These are phyloP conservation scores for Serilophus lunatus DNA, from an alignment of 2,113 vertebrate genomes.

Conservation along the genomic window DNA sequence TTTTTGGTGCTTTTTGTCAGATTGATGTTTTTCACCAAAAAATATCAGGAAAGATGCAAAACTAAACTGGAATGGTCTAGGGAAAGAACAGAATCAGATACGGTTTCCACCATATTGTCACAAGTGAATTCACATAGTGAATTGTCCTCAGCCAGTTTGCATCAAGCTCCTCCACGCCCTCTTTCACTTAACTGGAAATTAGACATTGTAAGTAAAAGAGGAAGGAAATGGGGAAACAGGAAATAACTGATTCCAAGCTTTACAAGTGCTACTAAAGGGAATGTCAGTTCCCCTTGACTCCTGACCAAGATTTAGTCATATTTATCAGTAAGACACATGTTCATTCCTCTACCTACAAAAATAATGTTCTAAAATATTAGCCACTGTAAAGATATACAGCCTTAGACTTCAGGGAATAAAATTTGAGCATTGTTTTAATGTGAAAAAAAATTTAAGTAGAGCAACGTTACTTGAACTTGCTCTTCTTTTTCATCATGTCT, in stretches of 20 bases:
- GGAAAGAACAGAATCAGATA: background rate
- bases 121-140: background rate
- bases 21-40: background rate
- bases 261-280: background rate
- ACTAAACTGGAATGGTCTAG: accelerated
- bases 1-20: background rate
- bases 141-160: background rate
- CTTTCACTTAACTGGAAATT: background rate
- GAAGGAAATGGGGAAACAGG: background rate
- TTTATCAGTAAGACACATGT: background rate
- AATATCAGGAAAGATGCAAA: background rate
- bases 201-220: background rate
- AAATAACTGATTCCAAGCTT: background rate
- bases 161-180: accelerated
- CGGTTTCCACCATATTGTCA: background rate
- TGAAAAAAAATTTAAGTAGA: background rate
- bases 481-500: background rate
- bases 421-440: background rate
- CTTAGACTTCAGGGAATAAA: background rate
- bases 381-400: background rate
- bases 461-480: background rate
- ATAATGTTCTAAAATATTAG: background rate
- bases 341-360: background rate
- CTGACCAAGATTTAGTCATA: background rate
- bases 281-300: background rate